Evolutionary conservation across 2,797 vertebrate genomes (phyloP).

Genomic region (Mormyrus hasselquistii): DNA sequence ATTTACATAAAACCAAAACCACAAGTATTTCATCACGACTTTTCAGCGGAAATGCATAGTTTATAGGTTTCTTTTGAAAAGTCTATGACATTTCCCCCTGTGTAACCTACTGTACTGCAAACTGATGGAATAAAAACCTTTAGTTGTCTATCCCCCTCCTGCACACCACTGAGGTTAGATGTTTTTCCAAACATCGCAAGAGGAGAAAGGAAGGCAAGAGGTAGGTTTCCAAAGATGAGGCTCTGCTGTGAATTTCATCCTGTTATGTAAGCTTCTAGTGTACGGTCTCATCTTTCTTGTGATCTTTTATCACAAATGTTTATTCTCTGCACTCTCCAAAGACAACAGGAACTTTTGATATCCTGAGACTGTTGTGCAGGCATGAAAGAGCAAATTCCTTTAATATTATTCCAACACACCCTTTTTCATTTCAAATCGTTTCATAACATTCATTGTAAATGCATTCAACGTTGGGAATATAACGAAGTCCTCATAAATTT

Average conservation of each 20-base stretch:
- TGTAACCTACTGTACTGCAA: neutral
- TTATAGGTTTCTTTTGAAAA: neutral
- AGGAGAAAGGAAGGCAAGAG: neutral
- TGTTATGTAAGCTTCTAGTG: neutral
- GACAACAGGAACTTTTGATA: neutral
- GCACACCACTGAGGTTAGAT: neutral
- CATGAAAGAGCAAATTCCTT: neutral
- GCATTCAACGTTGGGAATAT: neutral
- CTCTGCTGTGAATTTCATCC: neutral
- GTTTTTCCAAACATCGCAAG: neutral
- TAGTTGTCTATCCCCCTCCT: neutral
- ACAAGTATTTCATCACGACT: neutral
- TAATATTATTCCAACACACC: neutral
- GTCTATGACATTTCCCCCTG: neutral
- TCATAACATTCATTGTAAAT: neutral
- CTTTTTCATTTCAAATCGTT: neutral
- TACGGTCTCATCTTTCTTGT: neutral
- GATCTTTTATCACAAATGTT: neutral
- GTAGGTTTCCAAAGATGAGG: neutral
- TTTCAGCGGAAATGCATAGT: neutral
- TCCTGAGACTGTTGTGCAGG: neutral
- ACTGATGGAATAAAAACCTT: neutral
- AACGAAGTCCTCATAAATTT: neutral
- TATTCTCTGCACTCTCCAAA: neutral
- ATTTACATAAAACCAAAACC: neutral